These are phyloP conservation scores for Campylomormyrus numenius DNA, from an alignment of 2,113 vertebrate genomes.

Conservation along the genomic window DNA sequence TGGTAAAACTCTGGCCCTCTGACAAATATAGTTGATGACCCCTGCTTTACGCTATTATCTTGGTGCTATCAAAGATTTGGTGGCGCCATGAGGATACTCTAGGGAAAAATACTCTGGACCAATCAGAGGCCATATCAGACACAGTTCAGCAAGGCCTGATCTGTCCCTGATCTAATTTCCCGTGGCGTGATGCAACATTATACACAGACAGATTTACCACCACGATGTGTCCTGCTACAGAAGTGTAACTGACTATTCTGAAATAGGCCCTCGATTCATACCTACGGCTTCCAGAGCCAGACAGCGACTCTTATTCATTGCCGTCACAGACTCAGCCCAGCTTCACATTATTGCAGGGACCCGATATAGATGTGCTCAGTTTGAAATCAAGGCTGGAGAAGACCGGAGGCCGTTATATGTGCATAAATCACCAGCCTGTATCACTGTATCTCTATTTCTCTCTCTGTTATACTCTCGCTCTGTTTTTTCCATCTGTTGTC, in stretches of 20 bases:
- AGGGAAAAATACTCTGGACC: not conserved
- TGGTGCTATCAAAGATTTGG: not conserved
- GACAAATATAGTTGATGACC: too few species aligned
- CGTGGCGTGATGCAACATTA: not conserved
- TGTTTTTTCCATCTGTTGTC: not conserved
- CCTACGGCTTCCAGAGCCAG: conserved; percentile 20
- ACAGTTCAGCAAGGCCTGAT: not conserved
- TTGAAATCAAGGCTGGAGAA: not conserved
- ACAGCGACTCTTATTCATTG: conserved; percentile 17
- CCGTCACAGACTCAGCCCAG: conserved; percentile 27
- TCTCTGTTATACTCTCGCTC: not conserved
- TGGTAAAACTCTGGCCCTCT: too few species aligned
- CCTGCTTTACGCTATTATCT: not conserved
- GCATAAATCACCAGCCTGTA: not conserved
- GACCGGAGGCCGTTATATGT: not conserved
- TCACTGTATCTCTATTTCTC: not conserved
- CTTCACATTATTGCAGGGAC: conserved; percentile 6
- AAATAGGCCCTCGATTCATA: conserved; percentile 38
- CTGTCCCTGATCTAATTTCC: not conserved
- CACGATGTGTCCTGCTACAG: conserved; percentile 24
- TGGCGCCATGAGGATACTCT: not conserved
- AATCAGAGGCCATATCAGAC: not conserved
- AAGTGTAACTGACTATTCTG: conserved; percentile 39
- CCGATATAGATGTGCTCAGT: not conserved
- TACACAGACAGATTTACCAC: not conserved